Conservation (phyloP, 2,113 vertebrate genomes). For the Petaurus breviceps region DNA sequence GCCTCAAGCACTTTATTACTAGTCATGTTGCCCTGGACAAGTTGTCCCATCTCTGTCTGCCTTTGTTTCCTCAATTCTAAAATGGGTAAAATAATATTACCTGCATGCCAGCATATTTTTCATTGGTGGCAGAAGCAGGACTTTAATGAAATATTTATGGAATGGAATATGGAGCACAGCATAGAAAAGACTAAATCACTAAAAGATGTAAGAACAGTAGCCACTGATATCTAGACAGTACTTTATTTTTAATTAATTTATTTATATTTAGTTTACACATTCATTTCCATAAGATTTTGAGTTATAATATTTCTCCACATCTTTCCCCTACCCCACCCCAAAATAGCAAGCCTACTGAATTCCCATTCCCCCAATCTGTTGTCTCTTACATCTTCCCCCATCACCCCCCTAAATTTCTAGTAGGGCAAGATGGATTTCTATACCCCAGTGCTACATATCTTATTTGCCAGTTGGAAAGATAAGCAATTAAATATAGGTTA, state of each 20-base stretch:
- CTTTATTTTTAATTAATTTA: background rate
- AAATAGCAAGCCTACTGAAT: no score
- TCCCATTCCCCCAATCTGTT: no score
- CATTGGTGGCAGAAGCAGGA: background rate
- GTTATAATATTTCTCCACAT: no score
- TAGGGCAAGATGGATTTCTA: no score
- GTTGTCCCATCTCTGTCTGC: background rate
- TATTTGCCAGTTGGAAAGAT: no score
- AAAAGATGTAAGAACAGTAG: background rate
- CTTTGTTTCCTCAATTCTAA: background rate
- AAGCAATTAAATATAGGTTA: no score
- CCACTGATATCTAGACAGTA: background rate
- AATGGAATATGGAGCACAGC: background rate
- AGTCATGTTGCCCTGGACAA: background rate
- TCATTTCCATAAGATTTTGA: no score
- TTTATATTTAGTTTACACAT: no score
- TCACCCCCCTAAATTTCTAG: no score
- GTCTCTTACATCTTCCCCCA: no score
- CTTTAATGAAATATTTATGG: background rate
- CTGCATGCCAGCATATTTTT: background rate
- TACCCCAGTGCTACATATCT: no score
- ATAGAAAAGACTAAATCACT: background rate
- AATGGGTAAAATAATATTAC: background rate
- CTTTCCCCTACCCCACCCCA: no score
- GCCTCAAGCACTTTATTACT: background rate